Evolutionary conservation across 2,888 invertebrate species (phyloP), one percentile per base, ranked within the genome.

Genomic region (Erannis defoliaria): DNA sequence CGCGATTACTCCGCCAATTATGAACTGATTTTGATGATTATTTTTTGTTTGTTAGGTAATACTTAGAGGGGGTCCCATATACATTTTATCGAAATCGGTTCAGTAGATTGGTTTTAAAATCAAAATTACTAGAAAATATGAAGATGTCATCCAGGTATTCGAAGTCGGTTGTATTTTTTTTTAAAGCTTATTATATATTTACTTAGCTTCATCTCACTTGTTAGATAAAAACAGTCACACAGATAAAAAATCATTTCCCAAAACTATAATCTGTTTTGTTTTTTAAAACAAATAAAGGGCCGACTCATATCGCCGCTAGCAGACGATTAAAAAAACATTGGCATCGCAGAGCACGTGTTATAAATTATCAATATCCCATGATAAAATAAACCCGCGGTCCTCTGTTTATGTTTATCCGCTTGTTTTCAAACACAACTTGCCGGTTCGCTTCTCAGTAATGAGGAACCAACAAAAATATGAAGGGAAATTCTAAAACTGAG

Each of bases 291-390:
- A 77, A 66, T 62, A 62, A 54, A 67, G 51, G 50, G 75, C 68
- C 65, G 62, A 31, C 58, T 51, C 46, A 56, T 66, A 65, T 67
- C 58, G 75, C 82, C 76, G 76, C 78, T 64, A 79, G 81, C 80
- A 73, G 68, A 74, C 76, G 78, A 78, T 78, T 81, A 75, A 74
- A 79, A 80, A 77, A 82, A 83, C 81, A 84, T 76, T 72, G 71
- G 63, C 58, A 62, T 55, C 64, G 64, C 68, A 66, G 63, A 74
- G 74, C 89, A 88, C 86, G 87, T 90, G 91, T 78, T 73, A 66
- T 77, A 86, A 87, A 90, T 93, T 88, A 92, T 87, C 92, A 91
- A 86, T 86, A 89, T 93, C 92, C 92, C 92, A 88, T 89, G 92
- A 89, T 88, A 89, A 86, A 90, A 88, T 85, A 90, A 90, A 87